Conservation (phyloP, 2,797 vertebrate species). For the Rhinoraja longicauda region DNA sequence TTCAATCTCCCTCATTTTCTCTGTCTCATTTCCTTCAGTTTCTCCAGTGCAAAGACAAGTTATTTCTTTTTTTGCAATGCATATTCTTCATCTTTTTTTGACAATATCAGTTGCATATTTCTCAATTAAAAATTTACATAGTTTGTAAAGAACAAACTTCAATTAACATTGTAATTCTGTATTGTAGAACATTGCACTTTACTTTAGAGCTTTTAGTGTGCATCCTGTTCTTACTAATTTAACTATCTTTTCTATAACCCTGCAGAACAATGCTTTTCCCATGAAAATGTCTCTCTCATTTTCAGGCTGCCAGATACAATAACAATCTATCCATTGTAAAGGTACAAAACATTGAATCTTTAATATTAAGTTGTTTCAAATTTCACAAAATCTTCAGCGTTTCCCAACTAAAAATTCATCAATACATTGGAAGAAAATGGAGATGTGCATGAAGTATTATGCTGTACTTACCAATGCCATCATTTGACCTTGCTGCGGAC, state of each 20-base stretch:
- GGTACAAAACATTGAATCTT: neutral
- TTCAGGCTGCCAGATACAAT: neutral
- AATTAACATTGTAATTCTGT: neutral
- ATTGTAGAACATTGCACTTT: neutral
- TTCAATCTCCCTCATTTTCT: neutral
- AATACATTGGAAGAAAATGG: neutral
- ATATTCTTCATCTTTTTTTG: neutral
- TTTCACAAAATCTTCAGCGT: neutral
- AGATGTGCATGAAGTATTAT: neutral
- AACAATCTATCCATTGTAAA: neutral
- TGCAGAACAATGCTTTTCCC: neutral
- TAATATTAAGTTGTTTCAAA: neutral
- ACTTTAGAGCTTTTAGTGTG: neutral
- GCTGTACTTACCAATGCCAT: constrained; percentile 50
- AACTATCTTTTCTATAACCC: neutral
- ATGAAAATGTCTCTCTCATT: neutral
- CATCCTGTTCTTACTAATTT: neutral
- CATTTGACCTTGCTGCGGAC: constrained; percentile 3
- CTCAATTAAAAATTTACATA: neutral
- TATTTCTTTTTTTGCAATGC: neutral
- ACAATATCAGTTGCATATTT: neutral
- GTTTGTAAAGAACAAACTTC: neutral
- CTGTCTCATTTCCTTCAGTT: neutral
- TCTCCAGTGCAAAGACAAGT: neutral
- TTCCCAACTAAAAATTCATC: neutral